phyloP scores from a whole-genome alignment of 2,888 invertebrate species.

The Epinotia nisella region DNA sequence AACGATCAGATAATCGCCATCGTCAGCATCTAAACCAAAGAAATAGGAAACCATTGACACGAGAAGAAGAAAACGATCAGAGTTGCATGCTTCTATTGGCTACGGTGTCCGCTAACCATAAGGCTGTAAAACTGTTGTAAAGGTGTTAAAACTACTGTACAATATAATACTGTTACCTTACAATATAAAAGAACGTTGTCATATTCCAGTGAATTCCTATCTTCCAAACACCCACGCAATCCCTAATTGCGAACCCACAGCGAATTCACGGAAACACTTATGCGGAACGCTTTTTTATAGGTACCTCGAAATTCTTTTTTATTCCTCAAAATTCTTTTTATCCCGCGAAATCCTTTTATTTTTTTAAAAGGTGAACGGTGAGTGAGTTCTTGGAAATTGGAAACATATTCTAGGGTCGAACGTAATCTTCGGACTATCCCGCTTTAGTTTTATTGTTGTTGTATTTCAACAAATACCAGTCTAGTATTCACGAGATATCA shows the following conservation, averaged over 20 bases:
- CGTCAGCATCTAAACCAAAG: too few relatives aligned
- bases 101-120: neutral
- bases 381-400: neutral
- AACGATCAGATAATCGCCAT: too few relatives aligned
- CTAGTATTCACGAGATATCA: neutral
- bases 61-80: neutral
- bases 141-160: too few relatives aligned
- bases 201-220: slow-evolving; percentile 11
- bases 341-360: slow-evolving; percentile 10
- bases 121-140: neutral
- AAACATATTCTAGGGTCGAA: neutral
- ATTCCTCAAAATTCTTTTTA: neutral
- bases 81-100: neutral
- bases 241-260: slow-evolving; percentile 25
- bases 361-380: neutral
- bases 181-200: neutral
- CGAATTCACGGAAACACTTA: slow-evolving; percentile 25
- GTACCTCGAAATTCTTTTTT: slow-evolving; percentile 1
- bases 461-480: neutral
- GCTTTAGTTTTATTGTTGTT: neutral
- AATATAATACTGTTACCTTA: neutral
- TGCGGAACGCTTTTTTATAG: slow-evolving; percentile 17
- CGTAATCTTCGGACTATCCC: neutral
- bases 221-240: slow-evolving; percentile 20
- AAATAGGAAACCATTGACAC: too few relatives aligned